Evolutionary conservation across 1,140 invertebrate species (phyloP).

Genomic region (Idris sp.): DNA sequence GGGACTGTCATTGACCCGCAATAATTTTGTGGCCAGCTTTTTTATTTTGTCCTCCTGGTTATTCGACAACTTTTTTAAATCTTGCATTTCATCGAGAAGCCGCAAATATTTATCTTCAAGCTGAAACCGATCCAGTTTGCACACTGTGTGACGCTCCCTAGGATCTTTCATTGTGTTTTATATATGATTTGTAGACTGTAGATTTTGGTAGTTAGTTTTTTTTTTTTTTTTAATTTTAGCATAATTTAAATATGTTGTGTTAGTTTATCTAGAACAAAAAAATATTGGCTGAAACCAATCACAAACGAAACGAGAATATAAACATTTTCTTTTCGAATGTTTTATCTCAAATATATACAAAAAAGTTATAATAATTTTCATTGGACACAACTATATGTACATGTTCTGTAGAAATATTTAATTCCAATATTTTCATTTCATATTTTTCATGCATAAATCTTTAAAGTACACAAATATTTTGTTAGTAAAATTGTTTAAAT

Average conservation of each 20-base stretch:
- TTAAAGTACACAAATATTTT: no score
- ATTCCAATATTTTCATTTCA: no score
- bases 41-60: conserved; percentile 76
- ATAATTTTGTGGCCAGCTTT: conserved; percentile 72
- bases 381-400: no score
- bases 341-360: no score
- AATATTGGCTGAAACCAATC: no score
- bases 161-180: conserved; percentile 67
- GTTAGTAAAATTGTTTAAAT: no score
- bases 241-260: conserved; percentile 19
- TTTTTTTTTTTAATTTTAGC: conserved; percentile 11
- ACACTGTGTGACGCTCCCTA: conserved; percentile 72
- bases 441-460: no score
- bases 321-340: no score
- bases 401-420: no score
- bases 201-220: conserved; percentile 31
- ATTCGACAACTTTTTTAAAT: conserved; percentile 73
- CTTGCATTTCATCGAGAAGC: conserved; percentile 69
- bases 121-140: conserved; percentile 73
- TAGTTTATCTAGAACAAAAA: no score
- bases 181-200: conserved; percentile 25
- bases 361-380: no score
- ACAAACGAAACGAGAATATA: conserved; percentile 16
- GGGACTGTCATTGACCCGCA: conserved; percentile 69
- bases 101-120: conserved; percentile 75